phyloP scores from a whole-genome alignment of 2,797 vertebrate genomes.

The Salarias fasciatus region DNA sequence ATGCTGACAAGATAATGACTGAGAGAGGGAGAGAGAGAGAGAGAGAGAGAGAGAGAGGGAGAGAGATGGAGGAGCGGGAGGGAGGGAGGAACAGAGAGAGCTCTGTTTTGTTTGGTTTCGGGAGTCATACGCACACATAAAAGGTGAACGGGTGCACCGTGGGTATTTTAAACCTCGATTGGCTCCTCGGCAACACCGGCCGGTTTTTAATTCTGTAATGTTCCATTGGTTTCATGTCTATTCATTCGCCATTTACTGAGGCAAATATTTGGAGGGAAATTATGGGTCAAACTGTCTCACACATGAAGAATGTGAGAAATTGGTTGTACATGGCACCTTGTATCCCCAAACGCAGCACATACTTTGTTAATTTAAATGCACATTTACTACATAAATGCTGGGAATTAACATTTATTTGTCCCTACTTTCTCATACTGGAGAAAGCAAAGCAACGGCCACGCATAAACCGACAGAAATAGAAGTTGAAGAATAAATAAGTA shows the following conservation, averaged over 20 bases:
- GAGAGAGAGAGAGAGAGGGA: neutral
- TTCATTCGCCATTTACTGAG: slow-evolving; percentile 1
- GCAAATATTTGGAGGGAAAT: slow-evolving; percentile 18
- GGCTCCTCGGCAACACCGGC: too few species aligned
- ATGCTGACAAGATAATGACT: slow-evolving; percentile 70
- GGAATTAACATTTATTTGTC: too few species aligned
- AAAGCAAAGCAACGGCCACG: too few species aligned
- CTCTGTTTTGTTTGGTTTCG: slow-evolving; percentile 25
- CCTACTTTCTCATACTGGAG: too few species aligned
- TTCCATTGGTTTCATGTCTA: slow-evolving; percentile 2
- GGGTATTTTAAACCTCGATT: slow-evolving; percentile 41
- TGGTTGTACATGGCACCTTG: neutral
- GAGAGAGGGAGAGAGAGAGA: slow-evolving; percentile 12
- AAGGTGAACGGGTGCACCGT: slow-evolving; percentile 47
- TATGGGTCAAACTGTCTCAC: slow-evolving; percentile 11
- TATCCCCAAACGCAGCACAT: neutral
- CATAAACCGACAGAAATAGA: too few species aligned
- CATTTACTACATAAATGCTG: neutral
- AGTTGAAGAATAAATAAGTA: too few species aligned
- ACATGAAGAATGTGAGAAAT: slow-evolving; percentile 11
- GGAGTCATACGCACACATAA: slow-evolving; percentile 26
- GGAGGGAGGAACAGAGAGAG: slow-evolving; percentile 13
- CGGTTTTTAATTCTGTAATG: slow-evolving; percentile 8
- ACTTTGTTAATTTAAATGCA: too few species aligned
- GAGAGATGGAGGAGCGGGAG: neutral